Base-by-base conservation (phyloP, 2,797 vertebrate species). In the Chrysocyon brachyurus region DNA sequence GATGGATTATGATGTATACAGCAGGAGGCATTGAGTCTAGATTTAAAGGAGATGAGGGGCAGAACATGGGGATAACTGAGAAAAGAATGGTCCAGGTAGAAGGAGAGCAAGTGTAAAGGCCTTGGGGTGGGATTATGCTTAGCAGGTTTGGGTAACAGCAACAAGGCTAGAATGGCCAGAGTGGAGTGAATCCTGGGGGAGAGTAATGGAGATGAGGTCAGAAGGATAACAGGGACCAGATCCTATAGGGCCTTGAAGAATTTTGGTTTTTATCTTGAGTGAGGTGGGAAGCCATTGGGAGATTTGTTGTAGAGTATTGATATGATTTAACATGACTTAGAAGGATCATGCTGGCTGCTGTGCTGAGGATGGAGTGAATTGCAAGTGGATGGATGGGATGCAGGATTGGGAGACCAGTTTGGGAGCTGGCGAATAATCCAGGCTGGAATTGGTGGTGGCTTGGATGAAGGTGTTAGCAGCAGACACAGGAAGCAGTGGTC, bases 371-470 rank as follows among this genome's bases (percentile, higher is more conserved):
- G 12, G 73, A 8, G 63, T 28, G 33, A 24, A 31, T 1, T 61
- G 21, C 2, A 2, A 49, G 15, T 8, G 8, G 16, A 19, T 64
- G 28, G 3, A n/a, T 17, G 10, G 5, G 46, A 6, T 40, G 6
- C 1, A 54, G 70, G 28, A 0, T 5, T n/a, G 46, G 26, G 49
- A 61, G 46, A 19, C 6, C 6, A 2, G 9, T 7, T 64, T n/a
- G 3, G 36, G 24, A 19, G 5, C 49, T 73, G 52, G 46, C 11
- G 77, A 22, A 28, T 28, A 3, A 59, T 46, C n/a, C 22, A 56
- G 12, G 2, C 10, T 33, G 6, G 52, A 28, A 33, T 24, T 33
- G 57, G 64, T 95, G 26, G 59, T 91, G 73, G 94, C 87, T 70
- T 52, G 15, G 33, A 1, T 61, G 63, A 77, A 7, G 4, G 2